Percentiles rank a stretch among this genome's conserved stretches.
Evolutionary conservation across 1,140 invertebrate genomes (phyloP).

Genomic region (Acromyrmex heyeri): DNA sequence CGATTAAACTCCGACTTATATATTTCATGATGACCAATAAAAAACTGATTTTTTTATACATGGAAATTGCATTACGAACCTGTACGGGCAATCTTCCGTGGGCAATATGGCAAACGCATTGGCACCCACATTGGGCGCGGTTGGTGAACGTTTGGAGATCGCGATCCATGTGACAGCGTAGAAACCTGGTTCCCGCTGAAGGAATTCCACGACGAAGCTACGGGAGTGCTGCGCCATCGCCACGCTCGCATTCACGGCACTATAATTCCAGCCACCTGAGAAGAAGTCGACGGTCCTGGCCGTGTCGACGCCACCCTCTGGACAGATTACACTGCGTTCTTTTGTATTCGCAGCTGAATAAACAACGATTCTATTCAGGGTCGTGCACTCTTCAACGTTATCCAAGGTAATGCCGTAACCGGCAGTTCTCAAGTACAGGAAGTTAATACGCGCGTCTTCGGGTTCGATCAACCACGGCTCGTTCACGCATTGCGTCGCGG

Average conservation of each 20-base stretch:
- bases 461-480: constrained; percentile 93
- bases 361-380: constrained; percentile 91
- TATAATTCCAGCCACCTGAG: constrained; percentile 91
- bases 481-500: constrained; percentile 88
- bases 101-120: constrained; percentile 88
- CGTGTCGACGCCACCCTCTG: constrained; percentile 80
- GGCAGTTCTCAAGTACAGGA: constrained; percentile 90
- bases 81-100: constrained; percentile 90
- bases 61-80: constrained; percentile 83
- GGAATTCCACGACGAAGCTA: constrained; percentile 91
- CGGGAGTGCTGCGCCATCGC: constrained; percentile 88
- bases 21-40: background rate
- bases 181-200: constrained; percentile 90
- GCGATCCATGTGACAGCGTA: constrained; percentile 93
- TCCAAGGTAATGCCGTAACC: constrained; percentile 88
- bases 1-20: background rate
- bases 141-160: constrained; percentile 89
- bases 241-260: constrained; percentile 70
- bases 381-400: constrained; percentile 88
- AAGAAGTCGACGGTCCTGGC: constrained; percentile 89
- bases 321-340: constrained; percentile 90
- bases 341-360: constrained; percentile 89
- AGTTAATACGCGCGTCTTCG: constrained; percentile 90
- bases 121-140: constrained; percentile 82
- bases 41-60: background rate